These are phyloP conservation scores for Kryptolebias marmoratus DNA, from an alignment of 2,113 vertebrate species.

Conservation along the genomic window DNA sequence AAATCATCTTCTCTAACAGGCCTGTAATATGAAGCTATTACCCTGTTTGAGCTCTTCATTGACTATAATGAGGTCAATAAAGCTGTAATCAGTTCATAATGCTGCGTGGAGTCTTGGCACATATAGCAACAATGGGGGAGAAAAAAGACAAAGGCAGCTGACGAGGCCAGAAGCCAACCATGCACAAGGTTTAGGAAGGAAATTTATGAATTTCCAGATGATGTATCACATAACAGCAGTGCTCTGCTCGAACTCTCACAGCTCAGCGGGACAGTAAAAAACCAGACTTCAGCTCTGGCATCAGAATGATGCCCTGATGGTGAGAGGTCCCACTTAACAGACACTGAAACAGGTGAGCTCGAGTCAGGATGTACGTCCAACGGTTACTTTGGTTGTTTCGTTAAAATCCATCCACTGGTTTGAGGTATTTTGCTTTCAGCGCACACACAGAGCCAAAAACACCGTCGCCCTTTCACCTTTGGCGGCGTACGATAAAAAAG, in stretches of 20 bases:
- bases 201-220: slow-evolving; percentile 63
- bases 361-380: no score
- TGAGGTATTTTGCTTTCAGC: no score
- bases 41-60: slow-evolving; percentile 57
- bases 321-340: slow-evolving; percentile 17
- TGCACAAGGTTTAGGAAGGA: slow-evolving; percentile 45
- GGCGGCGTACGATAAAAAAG: neutral
- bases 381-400: no score
- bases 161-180: slow-evolving; percentile 53
- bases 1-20: slow-evolving; percentile 60
- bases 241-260: slow-evolving; percentile 33
- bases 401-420: no score
- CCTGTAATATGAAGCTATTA: slow-evolving; percentile 58
- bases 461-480: neutral
- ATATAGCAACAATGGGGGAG: slow-evolving; percentile 35
- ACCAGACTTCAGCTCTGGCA: neutral
- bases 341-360: neutral
- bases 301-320: slow-evolving; percentile 24
- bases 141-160: slow-evolving; percentile 53
- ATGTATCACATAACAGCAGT: slow-evolving; percentile 48
- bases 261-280: slow-evolving; percentile 30
- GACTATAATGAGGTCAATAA: slow-evolving; percentile 52
- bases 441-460: neutral
- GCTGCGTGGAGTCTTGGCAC: slow-evolving; percentile 41
- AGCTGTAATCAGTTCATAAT: slow-evolving; percentile 57